Base-by-base conservation (phyloP, 2,888 invertebrate genomes). In the Xestia c-nigrum region DNA sequence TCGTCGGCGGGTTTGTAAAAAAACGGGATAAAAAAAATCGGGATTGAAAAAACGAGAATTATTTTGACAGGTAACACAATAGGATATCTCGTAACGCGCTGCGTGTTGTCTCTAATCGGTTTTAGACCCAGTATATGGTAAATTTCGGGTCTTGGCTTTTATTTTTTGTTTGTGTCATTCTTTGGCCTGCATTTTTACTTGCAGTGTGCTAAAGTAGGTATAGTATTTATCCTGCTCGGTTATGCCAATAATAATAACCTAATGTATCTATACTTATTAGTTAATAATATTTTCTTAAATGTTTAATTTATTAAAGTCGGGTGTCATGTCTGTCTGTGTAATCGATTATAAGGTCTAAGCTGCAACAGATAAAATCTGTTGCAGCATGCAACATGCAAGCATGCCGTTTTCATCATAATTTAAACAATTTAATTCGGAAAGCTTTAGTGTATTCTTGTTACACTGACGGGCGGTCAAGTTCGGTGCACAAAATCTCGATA, bases 41-140 rank as follows among this genome's bases (percentile, higher is more conserved):
- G 74, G 76, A 87, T 84, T 84, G 90, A 92, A 94, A 93, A 92
- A 92, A 91, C 91, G 89, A 94, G 94, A 94, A 81, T 81, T 94
- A 94, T 95, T 95, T 94, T 94, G 94, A 95, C 95, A 95, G 95
- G 88, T 93, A 93, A 94, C 93, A 94, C 93, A 92, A 93, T 92
- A 92, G 92, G 84, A 88, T 92, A 84, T 69, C 72, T 90, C 92
- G 88, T 85, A 81, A 81, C 94, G 94, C 93, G 93, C 93, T 85
- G 94, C 85, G 92, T 83, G 89, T 76, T 70, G 83, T 38, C 83
- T 57, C 75, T 88, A 88, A 88, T 88, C 88, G 86, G 74, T 84
- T 86, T 87, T 88, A 86, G 86, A 64, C 86, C 76, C 47, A 64
- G 84, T 78, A 19, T 84, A 87, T 87, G 87, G 78, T 88, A 87